Evolutionary conservation across 1,140 invertebrate genomes (phyloP).

Genomic region (Euwallacea similis): DNA sequence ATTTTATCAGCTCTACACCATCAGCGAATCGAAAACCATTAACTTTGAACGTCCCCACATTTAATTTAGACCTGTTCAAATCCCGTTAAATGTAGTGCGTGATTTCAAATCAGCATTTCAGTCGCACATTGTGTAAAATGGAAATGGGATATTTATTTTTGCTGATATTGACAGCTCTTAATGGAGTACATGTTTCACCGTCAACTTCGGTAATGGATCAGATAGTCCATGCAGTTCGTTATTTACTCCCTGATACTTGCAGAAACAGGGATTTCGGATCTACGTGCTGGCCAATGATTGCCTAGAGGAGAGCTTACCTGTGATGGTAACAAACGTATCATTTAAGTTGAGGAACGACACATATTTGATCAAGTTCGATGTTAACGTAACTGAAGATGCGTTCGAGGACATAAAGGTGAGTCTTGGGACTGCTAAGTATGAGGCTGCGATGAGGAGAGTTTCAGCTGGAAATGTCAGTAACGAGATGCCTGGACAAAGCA

Average conservation of each 20-base stretch:
- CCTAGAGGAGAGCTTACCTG: neutral
- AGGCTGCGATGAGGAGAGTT: neutral
- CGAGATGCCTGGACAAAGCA: neutral
- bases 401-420: slow-evolving; percentile 7
- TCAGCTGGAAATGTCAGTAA: neutral
- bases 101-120: slow-evolving; percentile 18
- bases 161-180: slow-evolving; percentile 19
- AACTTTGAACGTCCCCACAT: slow-evolving; percentile 3
- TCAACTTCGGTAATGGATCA: slow-evolving; percentile 17
- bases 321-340: neutral
- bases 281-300: neutral
- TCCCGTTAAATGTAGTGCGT: slow-evolving; percentile 19
- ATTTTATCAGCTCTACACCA: neutral
- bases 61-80: slow-evolving; percentile 6
- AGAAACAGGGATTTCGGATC: neutral
- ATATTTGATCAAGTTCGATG: neutral
- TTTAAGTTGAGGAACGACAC: slow-evolving; percentile 6
- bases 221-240: neutral
- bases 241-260: neutral
- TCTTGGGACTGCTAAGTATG: neutral
- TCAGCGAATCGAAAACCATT: slow-evolving; percentile 1
- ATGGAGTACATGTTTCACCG: slow-evolving; percentile 13
- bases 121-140: slow-evolving; percentile 6
- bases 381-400: neutral
- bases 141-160: slow-evolving; percentile 18